A percentile compares a stretch with the other conserved stretches of the same genome.
phyloP scores from a whole-genome alignment of 2,888 invertebrate species.

The Camptogramma bilineatum region DNA sequence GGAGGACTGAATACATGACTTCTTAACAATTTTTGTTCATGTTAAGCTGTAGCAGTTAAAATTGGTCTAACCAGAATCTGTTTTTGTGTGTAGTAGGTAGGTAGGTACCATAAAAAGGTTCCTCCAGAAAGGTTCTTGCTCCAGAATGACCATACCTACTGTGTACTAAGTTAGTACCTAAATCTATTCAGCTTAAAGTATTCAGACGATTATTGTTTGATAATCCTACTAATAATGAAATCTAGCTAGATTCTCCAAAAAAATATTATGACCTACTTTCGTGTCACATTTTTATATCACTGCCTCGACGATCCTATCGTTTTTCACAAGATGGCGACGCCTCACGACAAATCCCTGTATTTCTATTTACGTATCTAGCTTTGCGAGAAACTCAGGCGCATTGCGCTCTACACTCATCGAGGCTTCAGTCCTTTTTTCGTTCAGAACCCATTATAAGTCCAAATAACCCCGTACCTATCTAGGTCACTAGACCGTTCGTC shows the following conservation, averaged over 20 bases:
- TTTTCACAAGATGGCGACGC: conserved; percentile 86
- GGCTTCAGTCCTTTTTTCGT: conserved; percentile 36
- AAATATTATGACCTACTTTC: conserved; percentile 65
- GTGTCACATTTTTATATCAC: conserved; percentile 74
- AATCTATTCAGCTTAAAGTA: not conserved
- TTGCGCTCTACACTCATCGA: conserved; percentile 43
- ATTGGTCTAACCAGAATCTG: no score
- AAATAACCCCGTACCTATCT: conserved; percentile 55
- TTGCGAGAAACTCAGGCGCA: conserved; percentile 62
- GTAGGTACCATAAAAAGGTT: no score
- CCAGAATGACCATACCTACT: no score
- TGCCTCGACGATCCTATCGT: conserved; percentile 82
- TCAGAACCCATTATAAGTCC: conserved; percentile 23
- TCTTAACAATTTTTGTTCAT: no score
- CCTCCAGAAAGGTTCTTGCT: no score
- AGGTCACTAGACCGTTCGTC: conserved; percentile 73
- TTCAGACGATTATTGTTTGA: not conserved
- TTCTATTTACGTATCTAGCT: conserved; percentile 84
- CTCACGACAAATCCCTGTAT: conserved; percentile 83
- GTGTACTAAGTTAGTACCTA: not conserved
- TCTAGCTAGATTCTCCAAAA: conserved; percentile 14
- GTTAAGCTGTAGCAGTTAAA: no score
- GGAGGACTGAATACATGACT: no score
- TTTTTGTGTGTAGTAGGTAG: no score
- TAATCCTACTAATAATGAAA: not conserved